These are phyloP conservation scores for Paratrypauchen microcephalus DNA, from an alignment of 2,797 vertebrate genomes.

Conservation along the genomic window DNA sequence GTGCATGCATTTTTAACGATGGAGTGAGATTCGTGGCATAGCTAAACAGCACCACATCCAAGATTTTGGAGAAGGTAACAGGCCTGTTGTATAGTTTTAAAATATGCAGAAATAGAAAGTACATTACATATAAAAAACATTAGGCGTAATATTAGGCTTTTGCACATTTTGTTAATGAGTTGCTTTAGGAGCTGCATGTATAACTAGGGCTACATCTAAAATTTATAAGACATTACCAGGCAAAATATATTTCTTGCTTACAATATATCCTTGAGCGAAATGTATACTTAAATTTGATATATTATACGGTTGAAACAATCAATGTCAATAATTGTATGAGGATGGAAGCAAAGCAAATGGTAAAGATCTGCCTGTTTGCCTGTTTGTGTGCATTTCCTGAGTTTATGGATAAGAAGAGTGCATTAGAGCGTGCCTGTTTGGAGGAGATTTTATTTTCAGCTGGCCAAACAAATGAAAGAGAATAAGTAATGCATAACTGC, in stretches of 20 bases:
- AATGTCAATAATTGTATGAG: slow-evolving; percentile 26
- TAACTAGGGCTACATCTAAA: not conserved
- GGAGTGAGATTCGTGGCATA: not conserved
- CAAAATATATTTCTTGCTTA: not conserved
- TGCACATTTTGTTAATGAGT: not conserved
- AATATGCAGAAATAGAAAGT: not conserved
- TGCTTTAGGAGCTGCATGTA: not conserved
- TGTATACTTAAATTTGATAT: slow-evolving; percentile 4
- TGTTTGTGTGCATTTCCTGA: slow-evolving; percentile 15
- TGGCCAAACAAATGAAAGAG: slow-evolving; percentile 51
- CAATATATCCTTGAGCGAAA: not conserved
- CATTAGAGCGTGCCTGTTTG: slow-evolving; percentile 20
- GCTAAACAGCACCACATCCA: not conserved
- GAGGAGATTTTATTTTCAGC: slow-evolving; percentile 30
- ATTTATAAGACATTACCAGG: not conserved
- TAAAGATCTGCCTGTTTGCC: not conserved
- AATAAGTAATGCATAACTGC: slow-evolving; percentile 48
- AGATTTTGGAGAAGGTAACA: not conserved
- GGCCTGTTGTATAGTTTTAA: not conserved
- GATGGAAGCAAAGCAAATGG: slow-evolving; percentile 21
- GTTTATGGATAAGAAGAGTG: slow-evolving; percentile 24
- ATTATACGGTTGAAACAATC: not conserved
- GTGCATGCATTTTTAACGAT: not conserved
- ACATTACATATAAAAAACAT: not conserved
- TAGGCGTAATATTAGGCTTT: not conserved